Evolutionary conservation across 2,797 vertebrate species (phyloP).

Genomic region (Onychomys leucogaster): DNA sequence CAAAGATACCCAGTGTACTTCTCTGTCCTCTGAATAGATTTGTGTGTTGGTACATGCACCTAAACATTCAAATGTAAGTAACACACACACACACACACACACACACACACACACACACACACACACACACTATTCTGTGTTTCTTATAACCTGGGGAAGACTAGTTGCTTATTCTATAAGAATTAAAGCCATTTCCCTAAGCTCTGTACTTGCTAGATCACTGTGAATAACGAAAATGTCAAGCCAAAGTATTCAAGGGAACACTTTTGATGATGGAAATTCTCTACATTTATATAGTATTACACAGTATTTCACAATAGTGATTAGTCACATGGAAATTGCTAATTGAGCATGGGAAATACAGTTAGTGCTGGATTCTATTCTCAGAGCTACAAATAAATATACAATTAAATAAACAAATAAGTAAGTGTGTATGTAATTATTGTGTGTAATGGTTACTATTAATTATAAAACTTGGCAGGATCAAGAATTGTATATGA

Average conservation of each 20-base stretch:
- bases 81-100: background rate
- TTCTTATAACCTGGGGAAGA: background rate
- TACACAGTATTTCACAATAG: background rate
- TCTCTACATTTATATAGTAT: background rate
- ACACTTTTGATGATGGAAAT: slow-evolving; percentile 9
- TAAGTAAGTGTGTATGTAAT: background rate
- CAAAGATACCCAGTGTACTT: background rate
- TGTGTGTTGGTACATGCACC: background rate
- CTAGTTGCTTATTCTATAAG: background rate
- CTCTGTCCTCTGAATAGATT: background rate
- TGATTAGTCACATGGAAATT: background rate
- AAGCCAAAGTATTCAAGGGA: background rate
- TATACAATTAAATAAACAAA: too few species aligned
- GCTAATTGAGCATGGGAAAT: background rate
- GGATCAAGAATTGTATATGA: background rate
- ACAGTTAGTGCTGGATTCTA: background rate
- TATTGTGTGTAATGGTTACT: background rate
- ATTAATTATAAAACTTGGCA: background rate
- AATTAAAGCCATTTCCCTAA: slow-evolving; percentile 11
- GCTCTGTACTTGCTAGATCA: background rate
- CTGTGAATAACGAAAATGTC: slow-evolving; percentile 10
- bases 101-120: background rate
- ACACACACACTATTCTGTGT: background rate
- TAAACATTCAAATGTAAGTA: background rate
- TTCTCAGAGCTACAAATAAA: background rate